Conservation (phyloP, 1,140 invertebrate species). For the Chelonus insularis region DNA sequence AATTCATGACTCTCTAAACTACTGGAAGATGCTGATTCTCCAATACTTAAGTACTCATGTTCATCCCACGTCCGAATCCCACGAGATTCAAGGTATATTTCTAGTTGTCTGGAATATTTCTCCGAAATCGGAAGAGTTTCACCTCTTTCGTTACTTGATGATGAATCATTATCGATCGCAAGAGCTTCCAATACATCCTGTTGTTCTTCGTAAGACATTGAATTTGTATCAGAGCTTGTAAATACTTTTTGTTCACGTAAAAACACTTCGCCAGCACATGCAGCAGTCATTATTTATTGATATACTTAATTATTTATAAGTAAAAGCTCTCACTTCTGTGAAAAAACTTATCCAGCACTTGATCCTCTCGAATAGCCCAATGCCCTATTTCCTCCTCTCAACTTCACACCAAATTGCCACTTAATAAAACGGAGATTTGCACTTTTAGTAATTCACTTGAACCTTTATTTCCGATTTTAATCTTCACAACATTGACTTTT, state of each 20-base stretch:
- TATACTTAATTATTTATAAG: slow-evolving; percentile 4
- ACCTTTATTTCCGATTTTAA: too few species aligned
- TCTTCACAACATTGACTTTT: too few species aligned
- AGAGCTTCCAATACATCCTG: neutral
- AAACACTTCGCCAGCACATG: slow-evolving; percentile 32
- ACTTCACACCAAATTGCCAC: slow-evolving; percentile 12
- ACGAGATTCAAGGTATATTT: slow-evolving; percentile 2
- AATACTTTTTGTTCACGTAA: slow-evolving; percentile 22
- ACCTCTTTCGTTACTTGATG: neutral
- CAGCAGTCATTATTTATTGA: slow-evolving; percentile 10
- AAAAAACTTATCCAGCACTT: slow-evolving; percentile 15
- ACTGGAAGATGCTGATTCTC: slow-evolving; percentile 18
- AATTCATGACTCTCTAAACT: slow-evolving; percentile 19
- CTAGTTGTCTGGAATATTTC: slow-evolving; percentile 10
- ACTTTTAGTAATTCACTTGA: neutral
- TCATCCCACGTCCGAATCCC: slow-evolving; percentile 20
- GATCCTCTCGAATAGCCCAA: slow-evolving; percentile 9
- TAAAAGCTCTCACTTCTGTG: slow-evolving; percentile 1
- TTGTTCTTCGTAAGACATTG: neutral
- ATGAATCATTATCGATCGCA: neutral
- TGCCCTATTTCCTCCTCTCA: slow-evolving; percentile 16
- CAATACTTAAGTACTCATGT: slow-evolving; percentile 15
- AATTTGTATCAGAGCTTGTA: slow-evolving; percentile 20
- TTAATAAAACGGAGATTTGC: neutral
- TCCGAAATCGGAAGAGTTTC: neutral